These are phyloP conservation scores for Scaptodrosophila latifasciaeformis DNA, from an alignment of 2,888 invertebrate genomes.

Conservation along the genomic window DNA sequence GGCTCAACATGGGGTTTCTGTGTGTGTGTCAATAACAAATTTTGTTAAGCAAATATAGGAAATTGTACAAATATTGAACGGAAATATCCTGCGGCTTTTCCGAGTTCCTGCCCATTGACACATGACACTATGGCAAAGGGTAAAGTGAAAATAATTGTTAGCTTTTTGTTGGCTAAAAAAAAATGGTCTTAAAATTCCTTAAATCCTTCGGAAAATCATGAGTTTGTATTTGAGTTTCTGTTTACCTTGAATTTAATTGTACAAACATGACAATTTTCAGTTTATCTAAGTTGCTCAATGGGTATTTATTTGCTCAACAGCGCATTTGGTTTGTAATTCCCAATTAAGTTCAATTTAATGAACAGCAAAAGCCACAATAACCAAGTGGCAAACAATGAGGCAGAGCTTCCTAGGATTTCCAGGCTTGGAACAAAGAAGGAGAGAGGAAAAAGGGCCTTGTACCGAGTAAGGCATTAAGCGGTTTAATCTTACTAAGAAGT, in stretches of 20 bases:
- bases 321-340: constrained; percentile 55
- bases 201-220: too few relatives aligned
- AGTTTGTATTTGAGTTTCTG: background rate
- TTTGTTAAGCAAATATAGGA: constrained; percentile 52
- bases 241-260: background rate
- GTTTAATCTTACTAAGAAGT: too few relatives aligned
- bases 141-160: constrained; percentile 23
- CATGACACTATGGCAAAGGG: constrained; percentile 9
- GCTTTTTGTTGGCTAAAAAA: background rate
- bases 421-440: too few relatives aligned
- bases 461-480: too few relatives aligned
- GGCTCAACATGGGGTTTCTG: too few relatives aligned
- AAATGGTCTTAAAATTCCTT: too few relatives aligned
- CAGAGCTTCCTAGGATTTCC: too few relatives aligned
- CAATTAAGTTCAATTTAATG: constrained; percentile 62
- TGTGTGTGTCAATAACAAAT: constrained; percentile 34
- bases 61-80: constrained; percentile 62
- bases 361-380: too few relatives aligned
- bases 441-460: too few relatives aligned
- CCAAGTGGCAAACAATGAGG: too few relatives aligned
- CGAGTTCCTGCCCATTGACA: constrained; percentile 34
- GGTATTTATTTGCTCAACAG: too few relatives aligned
- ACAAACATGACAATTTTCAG: background rate
- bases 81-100: constrained; percentile 56
- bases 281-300: too few relatives aligned